These are phyloP conservation scores for Pachycephus smyrnensis DNA, from an alignment of 2,888 invertebrate species.

Conservation along the genomic window DNA sequence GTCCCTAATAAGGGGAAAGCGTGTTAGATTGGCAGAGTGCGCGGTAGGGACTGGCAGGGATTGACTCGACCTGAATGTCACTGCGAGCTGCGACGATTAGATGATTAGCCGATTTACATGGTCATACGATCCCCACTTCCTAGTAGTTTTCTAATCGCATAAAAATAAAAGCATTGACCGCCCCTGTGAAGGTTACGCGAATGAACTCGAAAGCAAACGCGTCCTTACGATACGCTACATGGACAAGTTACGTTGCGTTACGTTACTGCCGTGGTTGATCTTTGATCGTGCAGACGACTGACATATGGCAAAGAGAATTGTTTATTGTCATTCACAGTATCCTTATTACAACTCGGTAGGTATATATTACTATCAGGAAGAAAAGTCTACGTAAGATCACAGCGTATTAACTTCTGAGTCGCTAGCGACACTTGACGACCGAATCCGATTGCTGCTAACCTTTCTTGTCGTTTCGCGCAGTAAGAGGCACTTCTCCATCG, in stretches of 20 bases:
- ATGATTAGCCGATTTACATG: not conserved
- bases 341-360: not conserved
- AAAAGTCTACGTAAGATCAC: not conserved
- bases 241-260: no score
- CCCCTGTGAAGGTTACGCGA: not conserved
- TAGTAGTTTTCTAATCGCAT: not conserved
- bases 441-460: not conserved
- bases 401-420: not conserved
- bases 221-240: not conserved
- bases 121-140: not conserved
- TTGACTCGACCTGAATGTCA: not conserved
- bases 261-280: not conserved
- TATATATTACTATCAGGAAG: not conserved
- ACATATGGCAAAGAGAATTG: not conserved
- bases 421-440: not conserved
- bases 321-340: not conserved
- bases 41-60: not conserved
- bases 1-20: no score
- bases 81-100: not conserved
- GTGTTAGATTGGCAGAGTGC: no score
- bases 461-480: slow-evolving; percentile 21
- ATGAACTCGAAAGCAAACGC: not conserved
- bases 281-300: not conserved
- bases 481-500: slow-evolving; percentile 33
- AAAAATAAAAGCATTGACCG: not conserved